Conservation (phyloP, 2,113 vertebrate genomes). For the Rhinolophus ferrumequinum region DNA sequence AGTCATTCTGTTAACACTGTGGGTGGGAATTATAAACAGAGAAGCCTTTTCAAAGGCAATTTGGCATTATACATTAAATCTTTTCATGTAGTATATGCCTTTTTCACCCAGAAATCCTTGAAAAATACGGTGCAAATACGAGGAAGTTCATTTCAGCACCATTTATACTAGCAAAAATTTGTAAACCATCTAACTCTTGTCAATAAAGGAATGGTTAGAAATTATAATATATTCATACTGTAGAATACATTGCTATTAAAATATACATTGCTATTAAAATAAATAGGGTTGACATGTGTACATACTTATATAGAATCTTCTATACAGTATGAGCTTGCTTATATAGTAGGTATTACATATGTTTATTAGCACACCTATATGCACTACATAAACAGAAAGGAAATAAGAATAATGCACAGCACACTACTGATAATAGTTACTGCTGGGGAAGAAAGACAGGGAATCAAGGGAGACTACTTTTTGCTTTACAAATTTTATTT, state of each 20-base stretch:
- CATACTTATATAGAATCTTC: not conserved
- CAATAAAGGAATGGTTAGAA: not conserved
- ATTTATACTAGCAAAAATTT: constrained; percentile 15
- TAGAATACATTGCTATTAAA: not conserved
- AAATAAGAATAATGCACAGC: not conserved
- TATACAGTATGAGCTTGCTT: not conserved
- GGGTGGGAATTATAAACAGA: not conserved
- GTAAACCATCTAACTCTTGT: not conserved
- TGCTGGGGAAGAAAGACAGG: not conserved
- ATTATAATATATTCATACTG: not conserved
- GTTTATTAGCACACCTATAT: not conserved
- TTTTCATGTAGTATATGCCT: not conserved
- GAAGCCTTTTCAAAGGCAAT: constrained; percentile 14
- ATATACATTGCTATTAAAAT: not conserved
- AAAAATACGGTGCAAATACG: not conserved
- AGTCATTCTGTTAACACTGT: not conserved
- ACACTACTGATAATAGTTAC: not conserved
- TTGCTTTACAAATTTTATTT: constrained; percentile 1
- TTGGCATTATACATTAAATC: not conserved
- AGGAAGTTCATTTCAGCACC: constrained; percentile 5
- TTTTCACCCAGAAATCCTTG: not conserved
- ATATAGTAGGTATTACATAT: not conserved
- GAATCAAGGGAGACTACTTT: not conserved
- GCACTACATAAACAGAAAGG: not conserved
- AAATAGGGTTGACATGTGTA: not conserved